A percentile compares a stretch with the other conserved stretches of the same genome.
These are phyloP conservation scores for Chionoecetes opilio DNA, from an alignment of 1,140 invertebrate genomes.

Conservation along the genomic window DNA sequence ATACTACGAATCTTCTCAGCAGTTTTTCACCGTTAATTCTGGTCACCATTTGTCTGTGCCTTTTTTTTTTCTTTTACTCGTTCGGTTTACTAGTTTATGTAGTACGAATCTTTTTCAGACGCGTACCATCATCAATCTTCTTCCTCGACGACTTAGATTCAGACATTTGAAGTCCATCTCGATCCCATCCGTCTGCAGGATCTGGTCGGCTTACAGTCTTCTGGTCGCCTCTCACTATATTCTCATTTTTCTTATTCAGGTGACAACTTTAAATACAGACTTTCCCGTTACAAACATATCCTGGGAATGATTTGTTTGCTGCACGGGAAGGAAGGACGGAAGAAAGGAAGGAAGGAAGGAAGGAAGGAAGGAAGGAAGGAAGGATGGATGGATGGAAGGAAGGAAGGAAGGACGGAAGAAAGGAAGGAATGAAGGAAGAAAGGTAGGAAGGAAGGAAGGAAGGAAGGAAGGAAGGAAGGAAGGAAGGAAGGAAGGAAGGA, in stretches of 20 bases:
- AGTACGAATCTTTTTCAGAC: no score
- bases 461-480: background rate
- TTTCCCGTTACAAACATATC: background rate
- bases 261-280: background rate
- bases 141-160: no score
- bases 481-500: background rate
- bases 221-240: background rate
- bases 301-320: no score
- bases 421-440: background rate
- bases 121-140: no score
- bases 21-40: background rate
- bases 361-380: conserved; percentile 31
- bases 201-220: background rate
- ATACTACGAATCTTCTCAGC: no score
- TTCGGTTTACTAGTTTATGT: background rate
- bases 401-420: conserved; percentile 36
- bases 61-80: no score
- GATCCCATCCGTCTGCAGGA: no score
- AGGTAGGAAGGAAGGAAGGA: background rate
- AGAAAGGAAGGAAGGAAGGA: conserved; percentile 47
- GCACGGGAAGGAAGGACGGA: background rate
- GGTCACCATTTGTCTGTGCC: background rate
- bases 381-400: background rate
- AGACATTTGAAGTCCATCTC: no score
- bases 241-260: background rate